A percentile compares a stretch with the other conserved stretches of the same genome.
phyloP scores from a whole-genome alignment of 2,888 invertebrate genomes.

The Mythimna lalbum region DNA sequence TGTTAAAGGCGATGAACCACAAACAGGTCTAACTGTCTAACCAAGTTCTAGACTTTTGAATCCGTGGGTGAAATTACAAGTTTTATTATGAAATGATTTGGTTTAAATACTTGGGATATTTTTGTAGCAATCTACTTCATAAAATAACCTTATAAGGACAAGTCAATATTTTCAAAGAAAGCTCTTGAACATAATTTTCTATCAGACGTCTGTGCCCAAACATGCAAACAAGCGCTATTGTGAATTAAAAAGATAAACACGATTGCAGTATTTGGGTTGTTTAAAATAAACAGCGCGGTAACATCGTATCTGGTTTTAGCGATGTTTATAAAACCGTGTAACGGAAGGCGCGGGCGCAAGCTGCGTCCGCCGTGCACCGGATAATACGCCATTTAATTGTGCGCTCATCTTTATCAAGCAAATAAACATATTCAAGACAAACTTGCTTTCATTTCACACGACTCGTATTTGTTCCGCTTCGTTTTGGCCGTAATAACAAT shows the following conservation, averaged over 20 bases:
- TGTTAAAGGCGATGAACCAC: constrained; percentile 35
- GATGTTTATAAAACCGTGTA: constrained; percentile 59
- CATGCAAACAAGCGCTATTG: constrained; percentile 11
- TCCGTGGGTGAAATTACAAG: constrained; percentile 13
- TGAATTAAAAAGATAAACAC: constrained; percentile 45
- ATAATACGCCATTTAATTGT: constrained; percentile 69
- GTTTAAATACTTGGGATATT: too few species aligned
- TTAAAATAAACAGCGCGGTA: constrained; percentile 45
- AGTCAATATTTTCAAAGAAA: not conserved
- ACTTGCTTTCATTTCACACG: constrained; percentile 29
- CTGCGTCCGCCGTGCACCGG: constrained; percentile 79
- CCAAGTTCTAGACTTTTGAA: constrained; percentile 21
- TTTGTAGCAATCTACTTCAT: too few species aligned
- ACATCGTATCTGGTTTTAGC: constrained; percentile 48
- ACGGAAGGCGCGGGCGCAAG: constrained; percentile 81
- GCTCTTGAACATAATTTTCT: not conserved
- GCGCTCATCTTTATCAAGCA: constrained; percentile 62
- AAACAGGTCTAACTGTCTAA: constrained; percentile 43
- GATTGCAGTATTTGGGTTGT: constrained; percentile 42
- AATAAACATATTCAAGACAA: constrained; percentile 30
- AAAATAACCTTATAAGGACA: too few species aligned
- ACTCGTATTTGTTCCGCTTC: constrained; percentile 8
- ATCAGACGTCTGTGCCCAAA: not conserved
- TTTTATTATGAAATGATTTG: not conserved
- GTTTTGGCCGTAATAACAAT: not conserved